These are phyloP conservation scores for Myathropa florea DNA, from an alignment of 2,888 invertebrate species.

Conservation along the genomic window DNA sequence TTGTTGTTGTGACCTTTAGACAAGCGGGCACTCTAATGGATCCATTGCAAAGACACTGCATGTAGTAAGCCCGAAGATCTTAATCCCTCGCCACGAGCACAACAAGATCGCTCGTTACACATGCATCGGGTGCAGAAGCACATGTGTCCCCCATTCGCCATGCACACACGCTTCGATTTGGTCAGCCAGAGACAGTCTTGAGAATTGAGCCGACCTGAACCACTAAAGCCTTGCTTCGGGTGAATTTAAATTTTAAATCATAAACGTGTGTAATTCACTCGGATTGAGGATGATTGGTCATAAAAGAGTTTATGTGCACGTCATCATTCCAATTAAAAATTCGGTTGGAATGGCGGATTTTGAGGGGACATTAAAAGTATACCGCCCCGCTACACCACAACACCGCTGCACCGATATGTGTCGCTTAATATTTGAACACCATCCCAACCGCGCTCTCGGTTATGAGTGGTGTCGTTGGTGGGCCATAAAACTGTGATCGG, in stretches of 20 bases:
- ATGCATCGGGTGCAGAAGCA: not conserved
- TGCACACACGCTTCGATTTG: not conserved
- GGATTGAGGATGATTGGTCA: conserved; percentile 45
- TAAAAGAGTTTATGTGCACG: conserved; percentile 39
- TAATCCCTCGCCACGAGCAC: not conserved
- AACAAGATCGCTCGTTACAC: not conserved
- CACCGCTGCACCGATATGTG: not conserved
- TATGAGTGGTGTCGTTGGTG: conserved; percentile 2
- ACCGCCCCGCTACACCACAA: not conserved
- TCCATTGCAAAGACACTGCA: too few relatives aligned
- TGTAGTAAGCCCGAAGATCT: not conserved
- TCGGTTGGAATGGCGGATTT: not conserved
- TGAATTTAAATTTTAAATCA: conserved; percentile 14
- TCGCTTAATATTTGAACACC: not conserved
- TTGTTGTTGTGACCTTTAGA: not conserved
- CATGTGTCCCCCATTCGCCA: not conserved
- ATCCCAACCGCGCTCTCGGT: not conserved
- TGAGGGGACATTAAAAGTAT: conserved; percentile 18
- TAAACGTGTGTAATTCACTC: conserved; percentile 37
- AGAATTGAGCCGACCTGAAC: too few relatives aligned
- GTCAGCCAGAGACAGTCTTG: not conserved
- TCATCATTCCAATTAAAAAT: conserved; percentile 51
- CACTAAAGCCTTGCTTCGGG: not conserved
- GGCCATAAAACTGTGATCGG: conserved; percentile 24
- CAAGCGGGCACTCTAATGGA: not conserved